Evolutionary conservation across 2,797 vertebrate species (phyloP), one percentile per base, ranked within the genome.

Genomic region (Clarias pachynema): DNA sequence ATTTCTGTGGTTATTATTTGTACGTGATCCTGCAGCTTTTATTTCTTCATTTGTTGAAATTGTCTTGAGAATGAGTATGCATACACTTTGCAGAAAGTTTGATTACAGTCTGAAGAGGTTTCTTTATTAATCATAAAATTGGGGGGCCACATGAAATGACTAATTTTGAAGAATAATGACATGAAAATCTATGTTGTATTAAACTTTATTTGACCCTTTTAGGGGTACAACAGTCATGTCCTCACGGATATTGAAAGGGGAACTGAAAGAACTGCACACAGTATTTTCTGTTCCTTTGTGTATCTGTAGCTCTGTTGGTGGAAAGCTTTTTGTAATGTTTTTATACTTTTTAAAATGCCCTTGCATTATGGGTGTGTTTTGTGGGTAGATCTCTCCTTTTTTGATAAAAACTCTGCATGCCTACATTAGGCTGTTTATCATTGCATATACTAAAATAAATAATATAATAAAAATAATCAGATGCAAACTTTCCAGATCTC

Each of bases 381-480:
- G 8, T 69, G 20, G 22, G 10, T 26, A 56, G 16, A 69, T 69
- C 24, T 65, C 9, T 29, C 20, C 18, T 59, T 59, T 70, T 60
- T 37, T 59, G 26, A 29, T 66, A 4, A 2, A 75, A 53, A n/a
- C 53, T 15, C 31, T 78, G 49, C 7, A 68, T 40, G 24, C 56
- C 70, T 74, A 60, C 75, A 81, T 59, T 31, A 49, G 20, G 84
- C 59, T 29, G 53, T 62, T 74, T 29, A 60, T 73, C 77, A 63
- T 81, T 81, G 49, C 40, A 70, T 68, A 84, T 86, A 40, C 53
- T n/a, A 84, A 84, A 63, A 34, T 83, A 81, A 84, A 59, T 44
- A 44, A 44, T 44, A 44, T 44, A 44, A 44, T 80, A 77, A 14
- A 68, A 79, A 73, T 49, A 75, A 83, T 49, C 44, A 83, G n/a